Conservation (phyloP, 2,888 invertebrate genomes). For the Monoplex corrugatus region DNA sequence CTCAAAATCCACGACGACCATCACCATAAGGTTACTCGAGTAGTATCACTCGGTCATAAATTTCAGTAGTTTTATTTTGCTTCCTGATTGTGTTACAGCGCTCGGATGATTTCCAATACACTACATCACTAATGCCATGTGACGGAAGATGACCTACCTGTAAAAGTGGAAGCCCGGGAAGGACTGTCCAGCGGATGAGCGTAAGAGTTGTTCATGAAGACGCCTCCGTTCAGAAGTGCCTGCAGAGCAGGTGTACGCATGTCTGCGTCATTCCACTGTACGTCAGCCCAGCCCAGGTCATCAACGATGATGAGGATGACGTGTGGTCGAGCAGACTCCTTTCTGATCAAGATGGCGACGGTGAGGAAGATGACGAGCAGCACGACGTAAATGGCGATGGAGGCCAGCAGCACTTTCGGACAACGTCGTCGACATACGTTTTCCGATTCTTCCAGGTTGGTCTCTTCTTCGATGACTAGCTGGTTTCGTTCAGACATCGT, state of each 20-base stretch:
- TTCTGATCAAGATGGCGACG: constrained; percentile 35
- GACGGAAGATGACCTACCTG: too few relatives aligned
- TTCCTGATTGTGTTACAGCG: too few relatives aligned
- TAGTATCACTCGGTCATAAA: too few relatives aligned
- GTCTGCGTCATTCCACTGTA: neutral
- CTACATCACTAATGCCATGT: neutral
- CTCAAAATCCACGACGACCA: too few relatives aligned
- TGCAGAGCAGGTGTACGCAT: constrained; percentile 44
- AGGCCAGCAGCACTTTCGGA: constrained; percentile 31
- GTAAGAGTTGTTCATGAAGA: constrained; percentile 47
- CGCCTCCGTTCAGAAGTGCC: constrained; percentile 10
- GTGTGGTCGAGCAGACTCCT: constrained; percentile 31
- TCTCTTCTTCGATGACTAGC: constrained; percentile 23
- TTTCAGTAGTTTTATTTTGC: too few relatives aligned
- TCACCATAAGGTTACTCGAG: too few relatives aligned
- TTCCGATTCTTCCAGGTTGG: neutral
- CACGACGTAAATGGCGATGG: constrained; percentile 36
- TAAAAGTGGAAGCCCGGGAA: constrained; percentile 34
- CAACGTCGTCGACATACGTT: neutral
- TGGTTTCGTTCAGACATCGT: neutral
- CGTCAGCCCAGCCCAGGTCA: constrained; percentile 45
- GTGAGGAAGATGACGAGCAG: constrained; percentile 22
- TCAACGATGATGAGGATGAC: constrained; percentile 39
- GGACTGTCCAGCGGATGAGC: constrained; percentile 45
- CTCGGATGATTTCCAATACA: neutral